A percentile compares a stretch with the other conserved stretches of the same genome.
phyloP scores from a whole-genome alignment of 1,140 invertebrate genomes.

The Ganaspis sp. region DNA sequence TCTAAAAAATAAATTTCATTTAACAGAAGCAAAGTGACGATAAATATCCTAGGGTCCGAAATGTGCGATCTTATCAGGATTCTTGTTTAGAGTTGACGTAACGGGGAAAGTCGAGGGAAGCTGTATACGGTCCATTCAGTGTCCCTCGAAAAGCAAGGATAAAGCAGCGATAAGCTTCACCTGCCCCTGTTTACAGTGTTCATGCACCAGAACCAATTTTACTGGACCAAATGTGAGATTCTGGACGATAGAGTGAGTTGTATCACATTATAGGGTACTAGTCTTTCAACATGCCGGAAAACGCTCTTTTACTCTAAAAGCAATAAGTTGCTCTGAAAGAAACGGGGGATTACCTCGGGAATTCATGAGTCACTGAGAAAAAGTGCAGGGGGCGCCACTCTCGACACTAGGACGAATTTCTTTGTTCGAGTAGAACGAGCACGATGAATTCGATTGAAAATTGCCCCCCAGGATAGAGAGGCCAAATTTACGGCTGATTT shows the following conservation, averaged over 20 bases:
- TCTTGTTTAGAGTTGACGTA: neutral
- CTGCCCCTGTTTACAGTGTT: constrained; percentile 10
- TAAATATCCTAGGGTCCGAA: neutral
- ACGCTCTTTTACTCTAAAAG: neutral
- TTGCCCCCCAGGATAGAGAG: neutral
- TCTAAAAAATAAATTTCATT: neutral
- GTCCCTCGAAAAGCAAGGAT: neutral
- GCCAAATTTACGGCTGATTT: constrained; percentile 23
- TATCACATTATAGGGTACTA: constrained; percentile 8
- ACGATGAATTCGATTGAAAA: constrained; percentile 17
- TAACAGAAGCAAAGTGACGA: neutral
- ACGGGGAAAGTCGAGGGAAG: neutral
- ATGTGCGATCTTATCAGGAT: constrained; percentile 6
- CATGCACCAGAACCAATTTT: constrained; percentile 12
- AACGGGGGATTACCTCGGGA: neutral
- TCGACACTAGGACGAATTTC: neutral
- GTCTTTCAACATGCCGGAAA: constrained; percentile 3
- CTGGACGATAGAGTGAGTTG: neutral
- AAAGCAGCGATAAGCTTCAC: constrained; percentile 15
- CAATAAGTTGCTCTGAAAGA: neutral
- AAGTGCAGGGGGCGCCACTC: neutral
- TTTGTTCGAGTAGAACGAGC: constrained; percentile 10
- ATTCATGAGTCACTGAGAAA: neutral
- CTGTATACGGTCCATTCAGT: constrained; percentile 8
- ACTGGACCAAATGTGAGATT: neutral